phyloP scores from a whole-genome alignment of 2,888 invertebrate genomes.

The Gastrophysa polygoni region DNA sequence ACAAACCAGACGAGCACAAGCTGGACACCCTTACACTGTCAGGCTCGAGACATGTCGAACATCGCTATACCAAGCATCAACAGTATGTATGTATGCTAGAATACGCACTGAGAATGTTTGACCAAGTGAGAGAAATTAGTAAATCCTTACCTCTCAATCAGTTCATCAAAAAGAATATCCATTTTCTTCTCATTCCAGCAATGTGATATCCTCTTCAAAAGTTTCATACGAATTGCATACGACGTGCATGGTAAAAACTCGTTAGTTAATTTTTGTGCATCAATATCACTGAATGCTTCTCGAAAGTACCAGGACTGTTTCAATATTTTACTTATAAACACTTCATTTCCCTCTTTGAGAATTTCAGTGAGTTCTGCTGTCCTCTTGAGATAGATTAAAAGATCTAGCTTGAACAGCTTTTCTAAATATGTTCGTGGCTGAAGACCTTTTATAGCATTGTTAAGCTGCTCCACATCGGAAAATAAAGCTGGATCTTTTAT shows the following conservation, averaged over 20 bases:
- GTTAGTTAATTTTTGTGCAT: conserved; percentile 34
- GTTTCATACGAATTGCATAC: conserved; percentile 38
- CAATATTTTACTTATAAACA: conserved; percentile 38
- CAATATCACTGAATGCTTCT: conserved; percentile 32
- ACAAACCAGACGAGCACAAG: too few relatives aligned
- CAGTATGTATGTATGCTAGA: too few relatives aligned
- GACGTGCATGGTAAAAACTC: conserved; percentile 40
- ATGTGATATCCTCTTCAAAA: conserved; percentile 37
- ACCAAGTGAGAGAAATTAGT: too few relatives aligned
- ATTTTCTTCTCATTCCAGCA: conserved; percentile 30
- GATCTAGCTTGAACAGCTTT: conserved; percentile 40
- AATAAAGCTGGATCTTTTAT: conserved; percentile 21
- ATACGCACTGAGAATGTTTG: too few relatives aligned
- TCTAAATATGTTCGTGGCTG: conserved; percentile 40
- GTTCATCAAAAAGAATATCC: conserved; percentile 37
- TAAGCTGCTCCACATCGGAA: conserved; percentile 21
- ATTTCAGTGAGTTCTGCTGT: conserved; percentile 34
- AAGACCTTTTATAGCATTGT: conserved; percentile 22
- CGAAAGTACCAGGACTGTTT: conserved; percentile 44
- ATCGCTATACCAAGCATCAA: too few relatives aligned
- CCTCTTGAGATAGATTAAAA: conserved; percentile 39
- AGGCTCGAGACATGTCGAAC: too few relatives aligned
- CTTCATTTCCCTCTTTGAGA: conserved; percentile 40
- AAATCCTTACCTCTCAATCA: conserved; percentile 34
- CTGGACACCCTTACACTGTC: too few relatives aligned